Evolutionary conservation across 2,888 invertebrate genomes (phyloP), one percentile per base, ranked within the genome.

Genomic region (Folsomia candida): DNA sequence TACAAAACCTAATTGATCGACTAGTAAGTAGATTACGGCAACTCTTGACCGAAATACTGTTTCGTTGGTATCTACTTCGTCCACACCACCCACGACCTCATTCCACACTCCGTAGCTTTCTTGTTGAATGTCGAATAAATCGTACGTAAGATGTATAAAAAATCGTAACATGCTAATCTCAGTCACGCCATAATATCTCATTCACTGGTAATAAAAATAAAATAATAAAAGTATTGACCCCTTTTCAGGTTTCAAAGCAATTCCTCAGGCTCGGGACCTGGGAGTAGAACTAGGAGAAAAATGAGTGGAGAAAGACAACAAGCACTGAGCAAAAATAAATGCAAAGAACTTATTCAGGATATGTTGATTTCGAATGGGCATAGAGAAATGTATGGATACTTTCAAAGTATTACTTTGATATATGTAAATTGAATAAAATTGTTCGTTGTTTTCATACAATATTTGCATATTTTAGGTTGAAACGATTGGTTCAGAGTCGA

Each of bases 271-370:
- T 22, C 18, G n/a, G 51, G 66, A 20, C 66, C 58, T 25, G 27
- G 58, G 47, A 20, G 64, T 29, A 3, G 64, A 24, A 64, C 64
- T 6, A 6, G 64, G 18, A 29, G 62, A 28, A 22, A 62, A 51
- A 64, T 51, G 64, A 64, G 63, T 25, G 63, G 51, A 47, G 63
- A 64, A 3, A 54, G 22, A n/a, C 59, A 14, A 2, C 58, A 27
- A 29, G 60, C 67, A 0, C 29, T 74, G 6, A 67, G 62, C 20
- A 68, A 70, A 0, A 73, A 74, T 58, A 73, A 72, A 28, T 68
- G 66, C 59, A 74, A 73, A 51, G 76, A 76, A 54, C 22, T 76
- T 29, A 69, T 76, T 47, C 69, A 74, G n/a, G 74, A 72, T 24
- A 71, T 68, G 20, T 59, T 76, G 3, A 25, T 74, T 0, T 51